These are phyloP conservation scores for Mohoua ochrocephala DNA, from an alignment of 2,113 vertebrate species.

Conservation along the genomic window DNA sequence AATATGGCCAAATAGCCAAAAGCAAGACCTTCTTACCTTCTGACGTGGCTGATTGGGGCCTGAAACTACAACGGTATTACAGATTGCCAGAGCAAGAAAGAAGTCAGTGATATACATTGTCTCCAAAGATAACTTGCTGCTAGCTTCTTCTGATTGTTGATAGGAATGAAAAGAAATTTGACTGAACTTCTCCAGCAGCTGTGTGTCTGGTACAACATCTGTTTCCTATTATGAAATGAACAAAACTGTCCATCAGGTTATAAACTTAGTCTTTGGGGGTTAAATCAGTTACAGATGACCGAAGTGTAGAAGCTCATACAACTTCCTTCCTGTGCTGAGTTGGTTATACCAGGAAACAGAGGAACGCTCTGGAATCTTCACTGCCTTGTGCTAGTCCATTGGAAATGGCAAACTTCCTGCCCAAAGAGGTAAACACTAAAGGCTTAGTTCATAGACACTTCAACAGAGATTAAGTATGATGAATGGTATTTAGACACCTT, in stretches of 20 bases:
- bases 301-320: not conserved
- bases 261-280: not conserved
- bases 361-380: not conserved
- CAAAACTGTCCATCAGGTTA: not conserved
- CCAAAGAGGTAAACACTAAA: not conserved
- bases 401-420: not conserved
- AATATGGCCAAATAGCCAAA: not conserved
- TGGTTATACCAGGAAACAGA: not conserved
- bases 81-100: conserved; percentile 88
- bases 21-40: conserved; percentile 65
- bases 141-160: not conserved
- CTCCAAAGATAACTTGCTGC: conserved; percentile 57
- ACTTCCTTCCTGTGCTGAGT: not conserved
- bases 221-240: conserved; percentile 77
- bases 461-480: not conserved
- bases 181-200: conserved; percentile 79
- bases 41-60: conserved; percentile 75
- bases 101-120: conserved; percentile 83
- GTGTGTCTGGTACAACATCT: conserved; percentile 84
- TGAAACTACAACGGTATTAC: conserved; percentile 94
- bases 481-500: not conserved
- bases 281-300: not conserved
- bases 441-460: not conserved
- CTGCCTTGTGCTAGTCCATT: not conserved
- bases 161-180: conserved; percentile 64